Evolutionary conservation across 2,888 invertebrate genomes (phyloP).

Genomic region (Agriopis marginaria): DNA sequence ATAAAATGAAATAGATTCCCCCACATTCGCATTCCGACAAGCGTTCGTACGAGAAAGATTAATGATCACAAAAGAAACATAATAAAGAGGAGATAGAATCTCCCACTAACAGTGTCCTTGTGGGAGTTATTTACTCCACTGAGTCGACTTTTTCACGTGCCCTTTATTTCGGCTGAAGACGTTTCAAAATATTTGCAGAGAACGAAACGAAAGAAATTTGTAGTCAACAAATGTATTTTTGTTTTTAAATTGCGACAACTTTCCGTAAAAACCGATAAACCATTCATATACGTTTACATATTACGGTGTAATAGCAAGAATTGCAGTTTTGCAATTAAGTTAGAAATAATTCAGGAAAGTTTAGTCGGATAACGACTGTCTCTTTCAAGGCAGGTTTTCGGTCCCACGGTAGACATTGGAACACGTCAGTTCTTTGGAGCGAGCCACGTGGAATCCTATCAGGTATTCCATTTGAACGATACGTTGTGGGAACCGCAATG

Average conservation of each 20-base stretch:
- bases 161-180: constrained; percentile 70
- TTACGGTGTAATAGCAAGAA: constrained; percentile 47
- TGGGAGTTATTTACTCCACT: constrained; percentile 83
- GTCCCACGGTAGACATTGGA: constrained; percentile 54
- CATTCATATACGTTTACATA: constrained; percentile 23
- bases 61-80: constrained; percentile 87
- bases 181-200: constrained; percentile 48
- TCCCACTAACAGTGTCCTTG: constrained; percentile 86
- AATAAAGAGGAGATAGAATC: constrained; percentile 86
- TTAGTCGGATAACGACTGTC: constrained; percentile 28
- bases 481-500: constrained; percentile 42
- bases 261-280: constrained; percentile 63
- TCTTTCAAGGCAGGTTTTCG: constrained; percentile 38
- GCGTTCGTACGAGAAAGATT: constrained; percentile 87
- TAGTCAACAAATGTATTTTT: not conserved
- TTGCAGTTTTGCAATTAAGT: constrained; percentile 54
- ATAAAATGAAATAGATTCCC: constrained; percentile 87
- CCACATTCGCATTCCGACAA: constrained; percentile 87
- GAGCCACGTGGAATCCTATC: constrained; percentile 22
- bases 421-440: constrained; percentile 57
- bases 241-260: not conserved
- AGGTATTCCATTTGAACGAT: constrained; percentile 16
- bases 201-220: constrained; percentile 13
- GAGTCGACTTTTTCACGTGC: constrained; percentile 81
- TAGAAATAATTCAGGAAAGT: constrained; percentile 54